phyloP scores from a whole-genome alignment of 2,888 invertebrate genomes.

The Dryocosmus kuriphilus region DNA sequence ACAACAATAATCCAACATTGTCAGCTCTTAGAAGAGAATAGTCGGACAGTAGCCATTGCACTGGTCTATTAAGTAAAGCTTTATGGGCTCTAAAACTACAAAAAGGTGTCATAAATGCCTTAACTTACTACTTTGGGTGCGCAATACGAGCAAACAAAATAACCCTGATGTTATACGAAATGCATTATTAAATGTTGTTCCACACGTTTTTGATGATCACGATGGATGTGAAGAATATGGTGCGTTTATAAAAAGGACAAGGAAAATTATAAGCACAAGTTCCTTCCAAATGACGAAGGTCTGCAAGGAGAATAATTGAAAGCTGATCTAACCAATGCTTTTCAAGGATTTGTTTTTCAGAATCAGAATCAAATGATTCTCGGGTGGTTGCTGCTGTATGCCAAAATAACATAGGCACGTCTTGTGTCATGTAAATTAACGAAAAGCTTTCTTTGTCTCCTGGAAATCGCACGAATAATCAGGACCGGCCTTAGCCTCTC shows the following conservation, averaged over 20 bases:
- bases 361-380: constrained; percentile 48
- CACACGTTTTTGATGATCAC: constrained; percentile 43
- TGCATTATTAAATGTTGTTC: constrained; percentile 38
- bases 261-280: constrained; percentile 19
- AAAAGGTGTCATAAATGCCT: not conserved
- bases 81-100: constrained; percentile 17
- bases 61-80: constrained; percentile 42
- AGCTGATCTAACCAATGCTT: constrained; percentile 17
- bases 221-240: constrained; percentile 41
- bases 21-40: constrained; percentile 44
- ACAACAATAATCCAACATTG: constrained; percentile 53
- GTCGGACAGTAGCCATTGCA: constrained; percentile 38
- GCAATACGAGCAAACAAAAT: constrained; percentile 27
- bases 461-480: not conserved
- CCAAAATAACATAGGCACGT: constrained; percentile 47
- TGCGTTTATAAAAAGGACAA: constrained; percentile 27
- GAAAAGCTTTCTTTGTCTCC: not conserved
- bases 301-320: constrained; percentile 12
- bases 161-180: not conserved
- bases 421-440: not conserved
- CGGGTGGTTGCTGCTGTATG: constrained; percentile 46
- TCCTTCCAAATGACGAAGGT: constrained; percentile 40
- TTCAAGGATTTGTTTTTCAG: constrained; percentile 12
- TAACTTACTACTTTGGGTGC: constrained; percentile 35
- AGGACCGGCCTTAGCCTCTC: too few relatives aligned